Percentiles rank a stretch among this genome's conserved stretches.
Conservation (phyloP, 2,797 vertebrate genomes). For the Anabas testudineus region DNA sequence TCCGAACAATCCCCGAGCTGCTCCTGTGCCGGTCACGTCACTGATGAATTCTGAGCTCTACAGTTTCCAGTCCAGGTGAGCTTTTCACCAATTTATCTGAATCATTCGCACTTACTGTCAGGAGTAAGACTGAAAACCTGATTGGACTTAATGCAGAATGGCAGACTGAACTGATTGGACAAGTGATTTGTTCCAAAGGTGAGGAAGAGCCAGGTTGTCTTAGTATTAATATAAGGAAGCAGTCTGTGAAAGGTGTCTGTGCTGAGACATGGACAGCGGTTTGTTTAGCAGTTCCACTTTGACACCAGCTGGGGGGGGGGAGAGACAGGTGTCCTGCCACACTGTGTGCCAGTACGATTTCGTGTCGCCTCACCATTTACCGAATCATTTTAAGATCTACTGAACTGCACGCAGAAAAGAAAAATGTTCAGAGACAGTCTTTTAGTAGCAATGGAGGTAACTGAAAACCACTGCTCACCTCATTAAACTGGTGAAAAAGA, state of each 20-base stretch:
- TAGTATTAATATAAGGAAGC: conserved; percentile 35
- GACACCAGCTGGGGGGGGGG: conserved; percentile 59
- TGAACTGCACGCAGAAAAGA: conserved; percentile 81
- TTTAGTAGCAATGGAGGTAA: conserved; percentile 82
- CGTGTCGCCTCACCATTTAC: conserved; percentile 82
- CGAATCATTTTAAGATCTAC: conserved; percentile 91
- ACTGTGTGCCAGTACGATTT: conserved; percentile 89
- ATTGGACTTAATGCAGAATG: conserved; percentile 54
- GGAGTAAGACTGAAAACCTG: conserved; percentile 33
- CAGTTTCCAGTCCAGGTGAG: conserved; percentile 31
- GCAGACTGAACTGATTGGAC: conserved; percentile 44
- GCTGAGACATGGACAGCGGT: conserved; percentile 57
- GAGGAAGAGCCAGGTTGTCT: conserved; percentile 45
- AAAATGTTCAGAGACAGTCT: conserved; percentile 83
- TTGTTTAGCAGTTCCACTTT: conserved; percentile 64
- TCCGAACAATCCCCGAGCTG: conserved; percentile 42
- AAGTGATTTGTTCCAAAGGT: conserved; percentile 55
- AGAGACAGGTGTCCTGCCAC: conserved; percentile 83
- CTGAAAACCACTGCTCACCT: conserved; percentile 91
- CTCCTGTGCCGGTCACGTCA: conserved; percentile 38
- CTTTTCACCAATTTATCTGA: conserved; percentile 45
- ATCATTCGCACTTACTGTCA: conserved; percentile 41
- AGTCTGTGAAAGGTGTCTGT: conserved; percentile 43
- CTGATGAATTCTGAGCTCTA: conserved; percentile 32
- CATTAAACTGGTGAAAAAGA: conserved; percentile 89